Evolutionary conservation across 1,140 invertebrate species (phyloP).

Genomic region (Probaryconus sp.): DNA sequence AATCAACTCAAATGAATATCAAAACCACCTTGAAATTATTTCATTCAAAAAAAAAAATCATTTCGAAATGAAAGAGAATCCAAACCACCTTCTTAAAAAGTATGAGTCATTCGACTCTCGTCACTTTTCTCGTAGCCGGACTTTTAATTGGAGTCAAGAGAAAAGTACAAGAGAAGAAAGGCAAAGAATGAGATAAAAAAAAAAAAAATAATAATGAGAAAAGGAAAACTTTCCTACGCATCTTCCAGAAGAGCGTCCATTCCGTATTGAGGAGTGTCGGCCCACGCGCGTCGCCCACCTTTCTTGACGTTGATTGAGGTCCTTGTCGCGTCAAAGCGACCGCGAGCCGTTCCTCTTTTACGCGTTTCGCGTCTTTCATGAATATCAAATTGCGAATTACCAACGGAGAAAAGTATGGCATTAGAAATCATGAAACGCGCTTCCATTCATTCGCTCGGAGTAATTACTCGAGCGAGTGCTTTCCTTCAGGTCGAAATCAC

Average conservation of each 20-base stretch:
- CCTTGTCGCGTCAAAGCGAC: slow-evolving; percentile 24
- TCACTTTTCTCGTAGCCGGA: no score
- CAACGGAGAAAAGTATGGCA: background rate
- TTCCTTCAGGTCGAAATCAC: background rate
- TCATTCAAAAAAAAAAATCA: no score
- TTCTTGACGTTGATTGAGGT: slow-evolving; percentile 25
- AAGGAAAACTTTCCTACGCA: slow-evolving; percentile 23
- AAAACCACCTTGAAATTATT: no score
- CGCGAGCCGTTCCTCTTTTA: slow-evolving; percentile 29
- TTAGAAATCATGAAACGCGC: slow-evolving; percentile 18
- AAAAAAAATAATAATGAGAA: slow-evolving; percentile 7
- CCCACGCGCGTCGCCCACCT: slow-evolving; percentile 45
- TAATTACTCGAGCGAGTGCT: background rate
- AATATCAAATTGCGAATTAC: slow-evolving; percentile 23
- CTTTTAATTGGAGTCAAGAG: no score
- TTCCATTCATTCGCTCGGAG: background rate
- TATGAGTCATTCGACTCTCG: no score
- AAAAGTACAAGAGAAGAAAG: no score
- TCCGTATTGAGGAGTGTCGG: background rate
- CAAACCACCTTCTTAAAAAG: no score
- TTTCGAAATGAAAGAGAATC: no score
- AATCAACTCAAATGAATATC: no score
- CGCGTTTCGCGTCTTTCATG: slow-evolving; percentile 41
- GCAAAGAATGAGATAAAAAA: slow-evolving; percentile 6
- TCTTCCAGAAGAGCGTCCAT: slow-evolving; percentile 25